Percentiles rank a stretch among this genome's conserved stretches.
These are phyloP conservation scores for Onychomys leucogaster DNA, from an alignment of 2,797 vertebrate species.

Conservation along the genomic window DNA sequence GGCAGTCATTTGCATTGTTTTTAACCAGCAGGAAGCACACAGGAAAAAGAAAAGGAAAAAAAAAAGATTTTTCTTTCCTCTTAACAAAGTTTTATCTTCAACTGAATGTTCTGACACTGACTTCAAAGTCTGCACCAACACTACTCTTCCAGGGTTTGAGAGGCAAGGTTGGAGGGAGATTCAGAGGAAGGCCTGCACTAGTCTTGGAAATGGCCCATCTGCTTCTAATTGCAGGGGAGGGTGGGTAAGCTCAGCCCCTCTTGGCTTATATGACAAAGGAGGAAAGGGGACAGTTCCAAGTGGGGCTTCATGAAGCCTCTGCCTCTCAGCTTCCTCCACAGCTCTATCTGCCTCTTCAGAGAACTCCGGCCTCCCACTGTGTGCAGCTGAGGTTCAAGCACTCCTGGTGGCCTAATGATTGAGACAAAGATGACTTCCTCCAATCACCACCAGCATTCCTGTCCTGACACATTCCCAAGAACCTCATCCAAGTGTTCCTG, in stretches of 20 bases:
- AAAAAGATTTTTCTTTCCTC: background rate
- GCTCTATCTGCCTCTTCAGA: conserved; percentile 78
- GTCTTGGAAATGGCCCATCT: background rate
- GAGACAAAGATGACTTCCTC: conserved; percentile 76
- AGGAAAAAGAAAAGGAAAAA: background rate
- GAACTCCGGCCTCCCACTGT: conserved; percentile 72
- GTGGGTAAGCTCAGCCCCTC: conserved; percentile 22
- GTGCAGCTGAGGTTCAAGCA: conserved; percentile 81
- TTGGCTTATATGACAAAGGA: conserved; percentile 60
- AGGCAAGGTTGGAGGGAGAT: background rate
- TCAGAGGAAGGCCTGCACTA: background rate
- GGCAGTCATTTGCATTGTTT: conserved; percentile 55
- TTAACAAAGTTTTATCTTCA: background rate
- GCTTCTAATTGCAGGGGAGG: conserved; percentile 6
- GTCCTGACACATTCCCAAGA: conserved; percentile 65
- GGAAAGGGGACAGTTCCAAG: conserved; percentile 45
- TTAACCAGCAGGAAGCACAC: conserved; percentile 54
- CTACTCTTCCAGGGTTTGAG: background rate
- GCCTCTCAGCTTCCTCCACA: conserved; percentile 25
- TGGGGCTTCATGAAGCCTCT: background rate
- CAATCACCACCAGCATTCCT: conserved; percentile 43
- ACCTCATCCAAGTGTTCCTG: conserved; percentile 41
- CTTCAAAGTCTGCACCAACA: background rate
- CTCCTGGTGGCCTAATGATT: conserved; percentile 75
- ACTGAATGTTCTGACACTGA: background rate